These are phyloP conservation scores for Chlorodrepanis virens DNA, from an alignment of 2,113 vertebrate species.

Conservation along the genomic window DNA sequence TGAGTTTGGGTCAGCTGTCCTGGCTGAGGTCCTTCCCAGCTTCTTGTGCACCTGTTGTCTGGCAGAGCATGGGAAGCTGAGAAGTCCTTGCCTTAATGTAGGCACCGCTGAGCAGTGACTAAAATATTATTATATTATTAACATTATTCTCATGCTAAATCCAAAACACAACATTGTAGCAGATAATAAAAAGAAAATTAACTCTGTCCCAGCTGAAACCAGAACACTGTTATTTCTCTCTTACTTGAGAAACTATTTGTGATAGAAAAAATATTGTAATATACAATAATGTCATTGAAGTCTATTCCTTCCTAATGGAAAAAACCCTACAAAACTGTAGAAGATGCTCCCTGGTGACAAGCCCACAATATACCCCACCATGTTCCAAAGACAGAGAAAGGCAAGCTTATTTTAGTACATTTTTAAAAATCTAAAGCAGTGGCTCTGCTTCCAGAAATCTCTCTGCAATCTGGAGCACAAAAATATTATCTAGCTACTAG, in stretches of 20 bases:
- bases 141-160: not conserved
- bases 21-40: not conserved
- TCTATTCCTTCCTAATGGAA: not conserved
- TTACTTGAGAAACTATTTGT: conserved; percentile 16
- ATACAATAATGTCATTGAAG: not conserved
- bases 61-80: not conserved
- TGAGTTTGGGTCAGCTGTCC: not conserved
- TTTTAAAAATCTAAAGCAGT: not conserved
- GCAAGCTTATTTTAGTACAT: not conserved
- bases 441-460: not conserved
- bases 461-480: not conserved
- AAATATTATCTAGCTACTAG: not conserved
- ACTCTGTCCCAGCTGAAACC: not conserved
- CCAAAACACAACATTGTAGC: not conserved
- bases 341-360: not conserved
- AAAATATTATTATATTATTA: not conserved
- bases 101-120: not conserved
- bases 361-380: not conserved
- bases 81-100: not conserved
- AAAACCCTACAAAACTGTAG: not conserved
- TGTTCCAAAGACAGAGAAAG: not conserved
- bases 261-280: conserved; percentile 1
- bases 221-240: not conserved
- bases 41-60: not conserved
- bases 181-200: not conserved